Conservation (phyloP, 2,888 invertebrate species). For the Holacanthella duospinosa region DNA sequence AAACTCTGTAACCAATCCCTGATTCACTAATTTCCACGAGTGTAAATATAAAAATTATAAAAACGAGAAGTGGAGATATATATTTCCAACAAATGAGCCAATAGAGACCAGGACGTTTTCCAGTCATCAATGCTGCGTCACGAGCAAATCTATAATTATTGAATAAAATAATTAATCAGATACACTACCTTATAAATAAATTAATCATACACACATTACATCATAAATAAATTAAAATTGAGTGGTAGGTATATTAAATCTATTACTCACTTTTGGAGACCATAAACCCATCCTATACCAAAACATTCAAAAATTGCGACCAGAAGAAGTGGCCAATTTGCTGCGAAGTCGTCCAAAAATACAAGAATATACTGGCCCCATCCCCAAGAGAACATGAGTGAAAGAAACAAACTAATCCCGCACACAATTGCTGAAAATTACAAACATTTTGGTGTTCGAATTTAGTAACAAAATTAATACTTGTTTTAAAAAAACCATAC, state of each 20-base stretch:
- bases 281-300: conserved; percentile 23
- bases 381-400: conserved; percentile 17
- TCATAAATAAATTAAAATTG: too few relatives aligned
- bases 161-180: not conserved
- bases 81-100: conserved; percentile 23
- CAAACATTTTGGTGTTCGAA: too few relatives aligned
- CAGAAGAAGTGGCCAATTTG: conserved; percentile 22
- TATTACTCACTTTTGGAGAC: conserved; percentile 19
- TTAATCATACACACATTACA: too few relatives aligned
- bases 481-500: too few relatives aligned
- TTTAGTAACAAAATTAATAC: too few relatives aligned
- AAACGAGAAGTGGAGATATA: conserved; percentile 17
- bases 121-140: conserved; percentile 23
- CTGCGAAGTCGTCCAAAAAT: conserved; percentile 22
- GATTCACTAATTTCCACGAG: not conserved
- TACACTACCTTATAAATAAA: not conserved
- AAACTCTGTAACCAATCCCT: not conserved
- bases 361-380: conserved; percentile 19
- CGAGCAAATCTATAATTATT: conserved; percentile 16
- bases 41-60: conserved; percentile 11
- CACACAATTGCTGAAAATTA: conserved; percentile 8
- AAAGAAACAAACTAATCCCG: not conserved
- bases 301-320: conserved; percentile 15
- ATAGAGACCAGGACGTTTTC: conserved; percentile 17
- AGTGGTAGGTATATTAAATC: too few relatives aligned